Conservation (phyloP, 2,113 vertebrate species). For the Microtus richardsoni region DNA sequence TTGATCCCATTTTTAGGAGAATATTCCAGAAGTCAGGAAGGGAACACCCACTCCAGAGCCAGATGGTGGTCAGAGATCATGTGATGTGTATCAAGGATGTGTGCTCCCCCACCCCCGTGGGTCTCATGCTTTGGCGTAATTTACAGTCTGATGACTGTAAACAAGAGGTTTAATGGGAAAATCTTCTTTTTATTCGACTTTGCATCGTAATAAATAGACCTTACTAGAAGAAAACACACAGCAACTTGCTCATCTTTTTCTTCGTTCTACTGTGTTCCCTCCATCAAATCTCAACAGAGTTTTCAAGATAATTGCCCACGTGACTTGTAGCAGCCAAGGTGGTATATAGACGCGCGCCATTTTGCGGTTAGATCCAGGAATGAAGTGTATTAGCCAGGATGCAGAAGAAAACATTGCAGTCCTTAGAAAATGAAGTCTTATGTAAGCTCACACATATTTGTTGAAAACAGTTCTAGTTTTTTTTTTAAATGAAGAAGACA, state of each 20-base stretch:
- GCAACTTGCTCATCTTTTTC: constrained; percentile 33
- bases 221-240: constrained; percentile 8
- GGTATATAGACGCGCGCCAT: constrained; percentile 2
- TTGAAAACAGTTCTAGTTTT: constrained; percentile 40
- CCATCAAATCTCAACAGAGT: background rate
- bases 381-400: constrained; percentile 1
- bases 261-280: background rate
- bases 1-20: constrained; percentile 28
- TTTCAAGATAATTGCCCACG: constrained; percentile 16
- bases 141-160: background rate
- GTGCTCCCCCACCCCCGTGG: background rate
- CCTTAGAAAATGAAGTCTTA: constrained; percentile 43
- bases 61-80: background rate
- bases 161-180: background rate
- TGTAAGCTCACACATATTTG: background rate
- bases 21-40: constrained; percentile 28
- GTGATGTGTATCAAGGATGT: background rate
- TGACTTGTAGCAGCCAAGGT: constrained; percentile 31
- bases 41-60: background rate
- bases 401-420: constrained; percentile 32
- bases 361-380: constrained; percentile 45
- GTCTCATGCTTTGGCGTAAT: background rate
- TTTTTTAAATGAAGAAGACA: constrained; percentile 12
- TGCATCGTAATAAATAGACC: background rate
- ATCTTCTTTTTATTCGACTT: constrained; percentile 31